These are phyloP conservation scores for Huso huso DNA, from an alignment of 2,797 vertebrate genomes.

Conservation along the genomic window DNA sequence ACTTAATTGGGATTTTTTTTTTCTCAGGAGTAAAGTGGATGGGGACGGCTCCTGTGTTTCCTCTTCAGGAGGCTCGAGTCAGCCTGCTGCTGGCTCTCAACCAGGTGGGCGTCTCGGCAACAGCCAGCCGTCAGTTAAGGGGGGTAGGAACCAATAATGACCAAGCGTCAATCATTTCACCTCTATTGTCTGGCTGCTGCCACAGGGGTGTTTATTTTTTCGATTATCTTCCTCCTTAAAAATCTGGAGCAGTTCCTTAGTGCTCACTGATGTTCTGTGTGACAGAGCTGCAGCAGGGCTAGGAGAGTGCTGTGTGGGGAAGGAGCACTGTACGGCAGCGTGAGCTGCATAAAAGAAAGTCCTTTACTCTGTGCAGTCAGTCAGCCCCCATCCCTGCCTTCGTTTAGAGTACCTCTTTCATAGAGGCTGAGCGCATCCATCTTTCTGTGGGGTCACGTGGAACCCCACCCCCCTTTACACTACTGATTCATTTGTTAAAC, in stretches of 20 bases:
- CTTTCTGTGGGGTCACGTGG: no score
- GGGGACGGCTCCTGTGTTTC: not conserved
- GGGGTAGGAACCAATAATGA: slow-evolving; percentile 5
- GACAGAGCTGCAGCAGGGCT: not conserved
- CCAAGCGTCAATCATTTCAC: not conserved
- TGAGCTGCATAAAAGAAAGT: not conserved
- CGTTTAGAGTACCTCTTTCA: not conserved
- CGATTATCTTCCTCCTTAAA: not conserved
- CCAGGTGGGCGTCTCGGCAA: slow-evolving; percentile 12
- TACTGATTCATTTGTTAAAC: no score
- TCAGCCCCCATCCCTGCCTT: not conserved
- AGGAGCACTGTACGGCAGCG: not conserved
- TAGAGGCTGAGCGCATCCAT: not conserved
- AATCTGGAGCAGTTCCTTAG: not conserved
- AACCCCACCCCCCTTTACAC: no score
- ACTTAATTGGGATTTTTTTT: slow-evolving; percentile 7
- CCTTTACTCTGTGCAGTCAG: not conserved
- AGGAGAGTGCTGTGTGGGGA: not conserved
- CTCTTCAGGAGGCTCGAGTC: not conserved
- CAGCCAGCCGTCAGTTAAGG: slow-evolving; percentile 1
- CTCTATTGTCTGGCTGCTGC: slow-evolving; percentile 13
- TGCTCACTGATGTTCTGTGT: not conserved
- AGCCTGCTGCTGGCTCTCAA: not conserved
- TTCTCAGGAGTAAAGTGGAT: not conserved
- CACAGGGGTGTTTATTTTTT: not conserved